Base-by-base conservation (phyloP, 2,113 vertebrate genomes). In the Pedionomus torquatus region DNA sequence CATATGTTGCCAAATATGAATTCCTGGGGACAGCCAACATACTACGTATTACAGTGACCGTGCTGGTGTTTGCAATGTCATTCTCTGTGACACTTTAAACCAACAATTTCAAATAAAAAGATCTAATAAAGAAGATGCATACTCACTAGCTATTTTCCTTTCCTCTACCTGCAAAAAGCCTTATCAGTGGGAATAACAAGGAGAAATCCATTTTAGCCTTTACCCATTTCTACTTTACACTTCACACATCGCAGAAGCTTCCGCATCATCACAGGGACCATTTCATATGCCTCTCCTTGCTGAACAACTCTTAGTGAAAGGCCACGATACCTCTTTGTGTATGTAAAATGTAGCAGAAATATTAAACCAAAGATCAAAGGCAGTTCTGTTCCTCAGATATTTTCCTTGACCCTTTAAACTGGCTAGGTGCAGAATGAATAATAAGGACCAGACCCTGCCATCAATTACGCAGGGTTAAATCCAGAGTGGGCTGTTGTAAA, bases 341-440 rank as follows among this genome's bases (percentile, higher is more conserved):
- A 82, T 17, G 57, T 69, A 96, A 95, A 95, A 93, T 8, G 7
- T 58, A 94, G 80, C 52, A 96, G 83, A 95, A 87, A 76, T 85
- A 93, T 84, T 93, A 95, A 96, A 96, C 77, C 63, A 74, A 91
- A 95, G 93, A 95, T 95, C 95, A 97, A 97, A 97, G 91, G 58
- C 77, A 55, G 44, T 76, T 85, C 87, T 89, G 87, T 87, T 95
- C 74, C 70, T 95, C 86, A 94, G 78, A 77, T 95, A 96, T 94
- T 96, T 95, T 89, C 81, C 63, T 70, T 93, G 94, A 95, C 91
- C 91, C 94, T 95, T 95, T 95, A 92, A 91, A 93, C 90, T 87
- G 81, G 28, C 37, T 82, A 89, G 91, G 89, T 95, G 74, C 66
- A 85, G 93, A 91, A 96, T 11, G 44, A 91, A 79, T 95, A 97